Conservation (phyloP, 1,140 invertebrate genomes). For the Ectropis grisescens region DNA sequence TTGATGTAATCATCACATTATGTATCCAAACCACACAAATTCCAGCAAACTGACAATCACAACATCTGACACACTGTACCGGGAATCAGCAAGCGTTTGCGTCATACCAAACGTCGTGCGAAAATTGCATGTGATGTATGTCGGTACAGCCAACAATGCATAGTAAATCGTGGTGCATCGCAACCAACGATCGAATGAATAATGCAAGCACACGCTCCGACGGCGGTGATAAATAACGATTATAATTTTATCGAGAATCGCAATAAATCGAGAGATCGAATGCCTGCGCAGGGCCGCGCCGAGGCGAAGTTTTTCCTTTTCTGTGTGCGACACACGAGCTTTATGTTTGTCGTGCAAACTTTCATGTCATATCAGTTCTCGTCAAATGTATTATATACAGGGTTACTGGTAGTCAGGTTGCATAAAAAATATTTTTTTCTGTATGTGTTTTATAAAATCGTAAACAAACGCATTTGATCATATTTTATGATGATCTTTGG, state of each 20-base stretch:
- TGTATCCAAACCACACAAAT: conserved; percentile 3
- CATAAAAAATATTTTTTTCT: too few species aligned
- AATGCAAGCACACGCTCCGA: conserved; percentile 15
- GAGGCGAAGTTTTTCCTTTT: conserved; percentile 7
- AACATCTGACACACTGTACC: conserved; percentile 4
- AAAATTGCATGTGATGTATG: conserved; percentile 6
- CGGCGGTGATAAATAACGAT: conserved; percentile 14
- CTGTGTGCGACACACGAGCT: too few species aligned
- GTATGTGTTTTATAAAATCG: too few species aligned
- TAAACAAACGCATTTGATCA: too few species aligned
- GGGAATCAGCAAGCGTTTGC: conserved; percentile 6
- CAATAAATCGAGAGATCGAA: conserved; percentile 17
- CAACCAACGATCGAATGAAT: conserved; percentile 14
- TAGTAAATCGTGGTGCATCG: conserved; percentile 13
- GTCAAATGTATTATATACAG: too few species aligned
- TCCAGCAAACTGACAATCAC: not conserved
- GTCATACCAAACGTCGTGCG: conserved; percentile 13
- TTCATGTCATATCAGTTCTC: too few species aligned
- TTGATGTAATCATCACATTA: too few species aligned
- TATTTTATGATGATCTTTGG: too few species aligned
- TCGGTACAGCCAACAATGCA: conserved; percentile 8
- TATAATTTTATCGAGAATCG: conserved; percentile 16
- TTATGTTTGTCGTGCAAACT: too few species aligned
- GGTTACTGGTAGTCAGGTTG: too few species aligned
- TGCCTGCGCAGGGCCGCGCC: conserved; percentile 7